Evolutionary conservation across 2,113 vertebrate species (phyloP).

Genomic region (Capreolus pygargus): DNA sequence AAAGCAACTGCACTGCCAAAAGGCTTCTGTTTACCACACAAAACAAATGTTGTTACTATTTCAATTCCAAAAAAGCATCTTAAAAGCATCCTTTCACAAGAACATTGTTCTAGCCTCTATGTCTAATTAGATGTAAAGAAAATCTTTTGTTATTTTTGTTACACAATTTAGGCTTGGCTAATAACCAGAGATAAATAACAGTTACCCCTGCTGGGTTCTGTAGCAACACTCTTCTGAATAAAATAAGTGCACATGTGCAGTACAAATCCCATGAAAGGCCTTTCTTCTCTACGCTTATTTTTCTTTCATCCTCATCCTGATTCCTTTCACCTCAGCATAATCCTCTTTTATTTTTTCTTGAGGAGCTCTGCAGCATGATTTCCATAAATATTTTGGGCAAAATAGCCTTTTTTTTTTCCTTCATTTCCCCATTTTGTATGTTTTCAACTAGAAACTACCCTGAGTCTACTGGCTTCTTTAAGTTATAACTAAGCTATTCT

Average conservation of each 20-base stretch:
- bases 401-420: not conserved
- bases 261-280: not conserved
- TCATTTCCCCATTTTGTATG: not conserved
- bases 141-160: constrained; percentile 72
- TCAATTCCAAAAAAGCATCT: constrained; percentile 75
- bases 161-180: constrained; percentile 75
- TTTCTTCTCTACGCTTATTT: constrained; percentile 1
- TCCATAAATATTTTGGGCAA: constrained; percentile 8
- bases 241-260: constrained; percentile 1
- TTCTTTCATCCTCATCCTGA: not conserved
- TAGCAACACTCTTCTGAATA: constrained; percentile 46
- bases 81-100: constrained; percentile 80
- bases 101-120: constrained; percentile 68
- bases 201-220: constrained; percentile 69
- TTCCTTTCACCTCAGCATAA: constrained; percentile 11
- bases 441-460: not conserved
- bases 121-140: constrained; percentile 79
- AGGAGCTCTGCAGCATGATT: not conserved
- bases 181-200: constrained; percentile 77
- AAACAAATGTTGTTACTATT: constrained; percentile 81
- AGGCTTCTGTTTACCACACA: constrained; percentile 81
- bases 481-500: not conserved
- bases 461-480: not conserved
- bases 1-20: constrained; percentile 78
- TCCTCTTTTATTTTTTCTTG: not conserved